phyloP scores from a whole-genome alignment of 2,888 invertebrate species.

The Xanthia togata region DNA sequence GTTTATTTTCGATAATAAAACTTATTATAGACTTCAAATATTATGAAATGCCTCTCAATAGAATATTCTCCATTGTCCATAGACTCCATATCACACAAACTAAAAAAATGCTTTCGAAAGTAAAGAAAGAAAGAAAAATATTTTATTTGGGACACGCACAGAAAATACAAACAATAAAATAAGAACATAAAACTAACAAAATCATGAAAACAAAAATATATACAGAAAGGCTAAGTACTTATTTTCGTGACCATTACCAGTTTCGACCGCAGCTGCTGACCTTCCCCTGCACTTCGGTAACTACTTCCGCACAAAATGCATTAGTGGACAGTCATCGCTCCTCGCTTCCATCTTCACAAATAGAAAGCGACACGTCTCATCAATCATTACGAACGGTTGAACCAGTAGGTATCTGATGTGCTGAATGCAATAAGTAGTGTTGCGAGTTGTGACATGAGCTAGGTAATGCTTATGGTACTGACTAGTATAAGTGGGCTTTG shows the following conservation, averaged over 20 bases:
- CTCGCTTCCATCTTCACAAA: constrained; percentile 53
- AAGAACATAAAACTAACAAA: too few relatives aligned
- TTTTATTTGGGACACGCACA: too few relatives aligned
- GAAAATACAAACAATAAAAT: too few relatives aligned
- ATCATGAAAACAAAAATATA: too few relatives aligned
- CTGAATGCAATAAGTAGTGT: constrained; percentile 22
- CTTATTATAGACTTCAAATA: too few relatives aligned
- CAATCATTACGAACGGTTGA: constrained; percentile 55
- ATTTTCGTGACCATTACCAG: neutral
- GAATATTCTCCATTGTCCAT: neutral
- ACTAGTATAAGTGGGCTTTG: neutral
- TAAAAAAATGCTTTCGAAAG: too few relatives aligned
- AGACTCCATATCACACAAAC: too few relatives aligned
- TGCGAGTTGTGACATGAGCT: neutral
- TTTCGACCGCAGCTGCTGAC: neutral
- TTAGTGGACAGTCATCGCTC: constrained; percentile 51
- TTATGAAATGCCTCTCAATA: neutral
- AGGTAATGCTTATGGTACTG: constrained; percentile 23
- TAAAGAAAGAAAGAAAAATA: too few relatives aligned
- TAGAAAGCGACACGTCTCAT: constrained; percentile 62
- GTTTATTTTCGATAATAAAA: neutral
- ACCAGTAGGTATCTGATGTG: constrained; percentile 37
- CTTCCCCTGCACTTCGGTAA: constrained; percentile 12
- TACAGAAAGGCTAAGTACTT: neutral
- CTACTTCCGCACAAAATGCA: constrained; percentile 47